Evolutionary conservation across 2,113 vertebrate genomes (phyloP).

Genomic region (Nesospiza acunhae): DNA sequence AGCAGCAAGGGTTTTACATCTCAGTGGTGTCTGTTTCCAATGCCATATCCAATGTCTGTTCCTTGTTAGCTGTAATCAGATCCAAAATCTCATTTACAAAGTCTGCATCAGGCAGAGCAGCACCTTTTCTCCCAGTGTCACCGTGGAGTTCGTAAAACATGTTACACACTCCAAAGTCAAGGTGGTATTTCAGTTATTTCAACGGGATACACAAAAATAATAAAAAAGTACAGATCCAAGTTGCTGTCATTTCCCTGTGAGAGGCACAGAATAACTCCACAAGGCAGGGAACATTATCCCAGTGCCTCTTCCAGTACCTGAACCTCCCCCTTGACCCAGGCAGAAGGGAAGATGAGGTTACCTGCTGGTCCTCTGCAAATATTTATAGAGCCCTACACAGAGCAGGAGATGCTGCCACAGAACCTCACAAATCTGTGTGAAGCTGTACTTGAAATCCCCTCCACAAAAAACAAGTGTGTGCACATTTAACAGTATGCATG

Average conservation of each 20-base stretch:
- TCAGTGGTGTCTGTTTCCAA: not conserved
- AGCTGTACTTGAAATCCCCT: not conserved
- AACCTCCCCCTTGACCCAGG: rapidly evolving
- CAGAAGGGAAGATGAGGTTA: not conserved
- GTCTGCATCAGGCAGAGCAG: not conserved
- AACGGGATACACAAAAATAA: not conserved
- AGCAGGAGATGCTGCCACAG: not conserved
- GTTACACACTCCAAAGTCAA: not conserved
- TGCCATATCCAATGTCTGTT: not conserved
- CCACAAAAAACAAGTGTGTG: not conserved
- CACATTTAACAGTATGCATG: rapidly evolving
- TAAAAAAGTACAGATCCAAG: rapidly evolving
- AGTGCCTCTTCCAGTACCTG: not conserved
- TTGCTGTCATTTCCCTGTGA: not conserved
- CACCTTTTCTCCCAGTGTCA: not conserved
- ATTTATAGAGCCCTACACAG: not conserved
- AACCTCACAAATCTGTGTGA: not conserved
- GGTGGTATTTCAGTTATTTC: not conserved
- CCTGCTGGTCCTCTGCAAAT: not conserved
- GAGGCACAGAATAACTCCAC: not conserved
- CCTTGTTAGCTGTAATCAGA: not conserved
- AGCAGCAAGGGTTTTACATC: not conserved
- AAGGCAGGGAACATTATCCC: not conserved
- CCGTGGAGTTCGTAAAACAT: not conserved
- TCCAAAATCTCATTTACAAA: not conserved